Evolutionary conservation across 2,888 invertebrate species (phyloP).

Genomic region (Tachina grossa): DNA sequence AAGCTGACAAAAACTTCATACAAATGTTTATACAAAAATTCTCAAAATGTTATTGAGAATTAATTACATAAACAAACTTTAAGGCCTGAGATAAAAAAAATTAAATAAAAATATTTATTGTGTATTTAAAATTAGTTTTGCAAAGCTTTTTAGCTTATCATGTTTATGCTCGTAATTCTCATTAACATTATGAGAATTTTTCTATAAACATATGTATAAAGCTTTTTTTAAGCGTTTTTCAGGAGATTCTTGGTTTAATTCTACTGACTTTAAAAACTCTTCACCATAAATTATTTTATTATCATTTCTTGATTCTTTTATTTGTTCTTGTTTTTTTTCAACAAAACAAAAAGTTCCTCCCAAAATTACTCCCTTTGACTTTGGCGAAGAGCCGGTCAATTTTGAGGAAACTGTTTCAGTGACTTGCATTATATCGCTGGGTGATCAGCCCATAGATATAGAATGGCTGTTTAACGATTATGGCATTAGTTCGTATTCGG

Average conservation of each 20-base stretch:
- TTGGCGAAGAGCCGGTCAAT: conserved; percentile 83
- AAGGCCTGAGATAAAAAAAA: too few species aligned
- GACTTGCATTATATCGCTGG: conserved; percentile 88
- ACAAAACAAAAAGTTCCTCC: conserved; percentile 86
- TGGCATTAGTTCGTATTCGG: conserved; percentile 82
- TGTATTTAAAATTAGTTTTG: too few species aligned
- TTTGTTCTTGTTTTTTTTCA: conserved; percentile 32
- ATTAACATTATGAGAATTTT: too few species aligned
- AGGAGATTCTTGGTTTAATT: too few species aligned
- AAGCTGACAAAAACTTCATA: too few species aligned
- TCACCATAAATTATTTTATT: conserved; percentile 1
- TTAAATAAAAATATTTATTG: too few species aligned
- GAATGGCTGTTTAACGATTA: conserved; percentile 86
- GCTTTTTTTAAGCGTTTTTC: neutral
- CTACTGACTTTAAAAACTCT: too few species aligned
- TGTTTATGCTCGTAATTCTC: too few species aligned
- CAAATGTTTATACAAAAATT: too few species aligned
- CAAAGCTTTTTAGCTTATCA: too few species aligned
- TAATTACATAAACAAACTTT: too few species aligned
- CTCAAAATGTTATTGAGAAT: too few species aligned
- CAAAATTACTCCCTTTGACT: conserved; percentile 90
- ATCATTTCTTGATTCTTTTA: conserved; percentile 16
- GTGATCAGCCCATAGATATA: conserved; percentile 90
- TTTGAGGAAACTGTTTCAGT: conserved; percentile 87
- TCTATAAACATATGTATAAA: neutral